Conservation (phyloP, 2,797 vertebrate species). For the Hypotaenidia okinawae region DNA sequence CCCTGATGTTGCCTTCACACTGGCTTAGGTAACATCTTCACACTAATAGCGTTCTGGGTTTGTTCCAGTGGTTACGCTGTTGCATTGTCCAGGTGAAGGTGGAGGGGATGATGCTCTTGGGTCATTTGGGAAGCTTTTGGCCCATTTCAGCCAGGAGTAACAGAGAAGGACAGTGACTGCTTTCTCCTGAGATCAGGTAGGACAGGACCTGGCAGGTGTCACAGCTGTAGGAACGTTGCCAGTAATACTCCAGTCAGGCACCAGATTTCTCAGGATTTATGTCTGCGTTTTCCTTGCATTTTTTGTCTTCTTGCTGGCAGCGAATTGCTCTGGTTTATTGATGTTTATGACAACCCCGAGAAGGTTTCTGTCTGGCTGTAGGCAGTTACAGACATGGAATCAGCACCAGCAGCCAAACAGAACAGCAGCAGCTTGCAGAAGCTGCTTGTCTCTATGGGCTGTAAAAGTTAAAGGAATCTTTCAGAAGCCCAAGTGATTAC, state of each 20-base stretch:
- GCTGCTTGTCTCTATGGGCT: background rate
- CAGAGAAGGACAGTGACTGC: rapidly evolving
- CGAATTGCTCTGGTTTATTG: background rate
- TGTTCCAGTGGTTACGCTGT: background rate
- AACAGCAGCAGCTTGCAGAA: background rate
- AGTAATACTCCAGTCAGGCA: background rate
- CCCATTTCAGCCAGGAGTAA: background rate
- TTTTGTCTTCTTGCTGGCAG: background rate
- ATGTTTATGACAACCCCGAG: background rate
- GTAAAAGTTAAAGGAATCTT: background rate
- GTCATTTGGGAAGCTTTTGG: background rate
- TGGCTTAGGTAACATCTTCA: background rate
- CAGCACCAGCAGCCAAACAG: background rate
- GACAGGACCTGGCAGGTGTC: background rate
- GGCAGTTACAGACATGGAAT: background rate
- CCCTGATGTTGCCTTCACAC: no score
- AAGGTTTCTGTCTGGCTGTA: background rate
- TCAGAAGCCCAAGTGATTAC: background rate
- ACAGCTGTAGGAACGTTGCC: no score
- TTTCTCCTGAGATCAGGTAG: background rate
- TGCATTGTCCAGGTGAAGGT: rapidly evolving
- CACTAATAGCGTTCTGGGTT: background rate
- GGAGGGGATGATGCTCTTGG: background rate
- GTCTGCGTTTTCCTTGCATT: background rate
- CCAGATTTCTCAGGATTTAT: background rate